A percentile compares a stretch with the other conserved stretches of the same genome.
phyloP scores from a whole-genome alignment of 2,888 invertebrate genomes.

The Drosophila pullipes region DNA sequence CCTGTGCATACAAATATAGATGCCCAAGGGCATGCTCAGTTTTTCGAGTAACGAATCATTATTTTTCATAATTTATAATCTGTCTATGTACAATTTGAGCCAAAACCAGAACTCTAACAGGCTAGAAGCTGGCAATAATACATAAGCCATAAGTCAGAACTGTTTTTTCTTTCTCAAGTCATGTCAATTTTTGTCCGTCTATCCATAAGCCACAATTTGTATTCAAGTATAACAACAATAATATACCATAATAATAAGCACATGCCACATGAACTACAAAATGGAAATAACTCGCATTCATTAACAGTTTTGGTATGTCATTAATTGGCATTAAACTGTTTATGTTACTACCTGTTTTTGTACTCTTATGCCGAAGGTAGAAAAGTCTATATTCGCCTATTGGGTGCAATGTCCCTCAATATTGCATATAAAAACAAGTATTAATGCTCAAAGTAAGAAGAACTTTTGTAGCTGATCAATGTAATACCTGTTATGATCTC shows the following conservation, averaged over 20 bases:
- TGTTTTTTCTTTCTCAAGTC: not conserved
- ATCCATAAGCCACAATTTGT: not conserved
- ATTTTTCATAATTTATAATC: not conserved
- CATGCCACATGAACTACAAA: constrained; percentile 36
- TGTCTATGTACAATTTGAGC: not conserved
- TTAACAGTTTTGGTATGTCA: constrained; percentile 40
- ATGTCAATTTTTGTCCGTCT: not conserved
- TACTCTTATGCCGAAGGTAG: not conserved
- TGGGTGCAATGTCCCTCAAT: not conserved
- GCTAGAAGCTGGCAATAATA: not conserved
- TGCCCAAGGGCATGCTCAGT: not conserved
- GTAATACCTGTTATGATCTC: not conserved
- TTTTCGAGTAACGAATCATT: not conserved
- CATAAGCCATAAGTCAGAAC: not conserved
- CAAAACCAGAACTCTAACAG: not conserved
- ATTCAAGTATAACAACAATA: not conserved
- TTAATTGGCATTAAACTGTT: constrained; percentile 20
- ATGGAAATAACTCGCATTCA: constrained; percentile 57
- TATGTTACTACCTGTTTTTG: not conserved
- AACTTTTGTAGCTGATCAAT: not conserved
- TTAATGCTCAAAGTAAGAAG: not conserved
- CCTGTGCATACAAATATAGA: not conserved
- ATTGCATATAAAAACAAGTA: not conserved
- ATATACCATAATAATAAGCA: not conserved
- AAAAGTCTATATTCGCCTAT: not conserved